Evolutionary conservation across 2,888 invertebrate genomes (phyloP), one percentile per base, ranked within the genome.

Genomic region (Dynastes maya): DNA sequence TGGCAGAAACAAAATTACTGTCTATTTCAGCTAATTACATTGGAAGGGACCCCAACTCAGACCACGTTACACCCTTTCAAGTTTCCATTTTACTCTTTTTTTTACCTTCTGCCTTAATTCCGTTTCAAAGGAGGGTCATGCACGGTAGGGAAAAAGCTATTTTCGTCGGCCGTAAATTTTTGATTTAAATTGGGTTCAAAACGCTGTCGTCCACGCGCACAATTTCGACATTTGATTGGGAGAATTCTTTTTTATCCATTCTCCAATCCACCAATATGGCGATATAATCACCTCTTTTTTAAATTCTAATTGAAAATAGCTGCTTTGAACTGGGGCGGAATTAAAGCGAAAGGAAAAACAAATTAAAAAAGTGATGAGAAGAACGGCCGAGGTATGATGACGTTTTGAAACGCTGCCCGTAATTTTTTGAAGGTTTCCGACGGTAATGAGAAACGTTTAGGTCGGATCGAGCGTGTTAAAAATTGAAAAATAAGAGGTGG

Each of bases 231-330:
- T 45, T 45, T 67, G 16, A 67, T 67, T 67, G 27, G 45, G 45
- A 0, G n/a, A 67, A 67, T 67, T 32, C 32, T 63, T n/a, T 13
- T 29, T 63, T 29, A 32, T 29, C 29, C 29, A 61, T 61, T 63
- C 32, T 45, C 45, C 8, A 45, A 45, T 45, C 45, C 45, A 11
- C 45, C 45, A 45, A 45, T 45, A 45, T 45, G 11, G 45, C 45
- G 32, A 13, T 53, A 16, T 53, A 53, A 16, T 53, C 53, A 22
- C n/a, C 22, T 58, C 45, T 45, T 45, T 45, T 45, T 45, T 2
- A 45, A 58, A 16, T 58, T 16, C 22, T 67, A 67, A 67, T 67
- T 67, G 65, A 67, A 67, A 67, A 58, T 22, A 58, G n/a, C 55
- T 22, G 55, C 55, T 58, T 58, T 58, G 22, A 45, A 45, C 45